Base-by-base conservation (phyloP, 2,888 invertebrate genomes). In the Sisyra nigra region DNA sequence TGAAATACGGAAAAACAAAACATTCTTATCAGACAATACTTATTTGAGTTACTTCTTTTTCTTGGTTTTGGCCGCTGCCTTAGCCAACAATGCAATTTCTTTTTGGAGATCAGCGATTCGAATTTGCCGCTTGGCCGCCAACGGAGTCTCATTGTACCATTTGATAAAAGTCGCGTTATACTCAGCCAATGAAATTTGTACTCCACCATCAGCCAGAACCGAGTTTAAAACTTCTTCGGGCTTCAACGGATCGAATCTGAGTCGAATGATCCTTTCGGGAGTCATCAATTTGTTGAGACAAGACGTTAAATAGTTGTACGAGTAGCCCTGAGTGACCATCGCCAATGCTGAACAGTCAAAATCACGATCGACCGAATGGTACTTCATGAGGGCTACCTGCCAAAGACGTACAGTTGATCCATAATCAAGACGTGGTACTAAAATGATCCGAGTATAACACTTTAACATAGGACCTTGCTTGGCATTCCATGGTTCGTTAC, bases 401-500 rank as follows among this genome's bases (percentile, higher is more conserved):
- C 61, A 61, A 19, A 59, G 49, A 18, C 58, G 36, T 40, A 56
- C 56, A 40, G 55, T 53, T 0, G 60, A 56, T 2, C 57, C 58
- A 48, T 64, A 64, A 46, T 63, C 62, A 10, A 57, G 54, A 46
- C 53, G 54, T 2, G 62, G 59, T 30, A 63, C 48, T 2, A 60
- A 45, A 18, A 62, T 14, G 1, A 59, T 46, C 48, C 58, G 60
- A 44, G 60, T 57, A 41, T 59, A 65, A 2, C 45, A 42, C 30
- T 49, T 57, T 11, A 55, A 56, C 40, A 65, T 44, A 36, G 51
- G 51, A 0, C 47, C 48, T 1, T 42, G 10, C 14, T 51, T 13
- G 53, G 4, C 63, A 33, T 65, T 61, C 68, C 71, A 74, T 1
- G 75, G 75, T 46, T 62, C 56, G 24, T 62, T 56, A 11, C 69